These are phyloP conservation scores for Athalia cordata DNA, from an alignment of 2,888 invertebrate species.

Conservation along the genomic window DNA sequence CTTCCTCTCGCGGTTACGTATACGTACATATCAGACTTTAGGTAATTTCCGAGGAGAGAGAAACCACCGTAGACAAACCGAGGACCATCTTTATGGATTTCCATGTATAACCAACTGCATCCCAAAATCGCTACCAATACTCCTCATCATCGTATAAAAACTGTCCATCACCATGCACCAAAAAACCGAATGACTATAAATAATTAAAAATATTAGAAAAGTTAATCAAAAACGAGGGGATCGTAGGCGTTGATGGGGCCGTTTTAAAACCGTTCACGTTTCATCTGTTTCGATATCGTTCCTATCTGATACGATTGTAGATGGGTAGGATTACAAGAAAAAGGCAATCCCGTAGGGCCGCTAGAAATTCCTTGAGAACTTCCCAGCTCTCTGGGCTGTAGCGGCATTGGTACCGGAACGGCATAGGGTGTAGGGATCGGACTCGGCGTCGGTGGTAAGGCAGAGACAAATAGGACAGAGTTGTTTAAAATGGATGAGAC, in stretches of 20 bases:
- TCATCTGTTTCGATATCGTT: neutral
- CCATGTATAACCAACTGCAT: neutral
- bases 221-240: too few relatives aligned
- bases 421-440: constrained; percentile 16
- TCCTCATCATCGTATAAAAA: too few relatives aligned
- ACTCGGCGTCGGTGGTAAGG: constrained; percentile 3
- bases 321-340: constrained; percentile 46
- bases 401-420: too few relatives aligned
- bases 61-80: too few relatives aligned
- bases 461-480: constrained; percentile 58
- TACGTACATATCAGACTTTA: neutral
- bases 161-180: too few relatives aligned
- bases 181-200: too few relatives aligned
- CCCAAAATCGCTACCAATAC: too few relatives aligned
- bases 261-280: too few relatives aligned
- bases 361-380: constrained; percentile 48
- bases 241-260: too few relatives aligned
- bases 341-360: constrained; percentile 49
- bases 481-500: constrained; percentile 64
- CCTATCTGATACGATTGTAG: neutral
- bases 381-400: neutral
- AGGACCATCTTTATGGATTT: neutral
- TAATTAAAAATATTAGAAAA: too few relatives aligned
- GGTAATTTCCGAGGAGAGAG: neutral
- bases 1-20: neutral